Percentiles rank a stretch among this genome's conserved stretches.
phyloP scores from a whole-genome alignment of 1,140 invertebrate genomes.

The Hermatobates lingyangjiaoensis region DNA sequence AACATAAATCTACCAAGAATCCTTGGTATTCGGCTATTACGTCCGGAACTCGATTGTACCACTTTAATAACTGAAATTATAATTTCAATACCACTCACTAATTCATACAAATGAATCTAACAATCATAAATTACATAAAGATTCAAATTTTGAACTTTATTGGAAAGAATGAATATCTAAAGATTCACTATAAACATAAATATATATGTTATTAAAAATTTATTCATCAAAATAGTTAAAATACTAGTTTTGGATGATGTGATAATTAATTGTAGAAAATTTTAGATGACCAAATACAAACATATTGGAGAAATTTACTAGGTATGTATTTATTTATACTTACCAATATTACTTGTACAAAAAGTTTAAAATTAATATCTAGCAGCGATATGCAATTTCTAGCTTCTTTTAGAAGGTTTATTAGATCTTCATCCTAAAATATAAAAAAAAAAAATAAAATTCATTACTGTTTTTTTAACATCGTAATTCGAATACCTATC shows the following conservation, averaged over 20 bases:
- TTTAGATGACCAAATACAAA: too few relatives aligned
- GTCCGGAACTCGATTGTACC: constrained; percentile 28
- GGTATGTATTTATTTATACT: constrained; percentile 3
- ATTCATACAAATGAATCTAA: too few relatives aligned
- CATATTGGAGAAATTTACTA: too few relatives aligned
- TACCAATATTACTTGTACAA: constrained; percentile 37
- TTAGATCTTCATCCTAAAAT: constrained; percentile 33
- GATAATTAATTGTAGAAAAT: neutral
- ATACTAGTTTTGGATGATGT: neutral
- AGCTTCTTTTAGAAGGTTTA: constrained; percentile 30
- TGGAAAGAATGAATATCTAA: too few relatives aligned
- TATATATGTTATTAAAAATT: neutral
- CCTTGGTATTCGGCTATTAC: constrained; percentile 32
- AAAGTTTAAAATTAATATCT: constrained; percentile 29
- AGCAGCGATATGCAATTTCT: constrained; percentile 35
- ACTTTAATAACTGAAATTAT: constrained; percentile 28
- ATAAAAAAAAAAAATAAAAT: constrained; percentile 4
- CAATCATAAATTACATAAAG: too few relatives aligned
- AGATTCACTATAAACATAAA: neutral
- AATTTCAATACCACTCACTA: too few relatives aligned
- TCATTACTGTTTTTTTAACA: neutral
- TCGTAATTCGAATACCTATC: neutral
- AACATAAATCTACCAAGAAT: constrained; percentile 40
- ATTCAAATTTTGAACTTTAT: too few relatives aligned
- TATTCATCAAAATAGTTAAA: neutral